phyloP scores from a whole-genome alignment of 2,888 invertebrate species.

The Drosophila suboccidentalis region DNA sequence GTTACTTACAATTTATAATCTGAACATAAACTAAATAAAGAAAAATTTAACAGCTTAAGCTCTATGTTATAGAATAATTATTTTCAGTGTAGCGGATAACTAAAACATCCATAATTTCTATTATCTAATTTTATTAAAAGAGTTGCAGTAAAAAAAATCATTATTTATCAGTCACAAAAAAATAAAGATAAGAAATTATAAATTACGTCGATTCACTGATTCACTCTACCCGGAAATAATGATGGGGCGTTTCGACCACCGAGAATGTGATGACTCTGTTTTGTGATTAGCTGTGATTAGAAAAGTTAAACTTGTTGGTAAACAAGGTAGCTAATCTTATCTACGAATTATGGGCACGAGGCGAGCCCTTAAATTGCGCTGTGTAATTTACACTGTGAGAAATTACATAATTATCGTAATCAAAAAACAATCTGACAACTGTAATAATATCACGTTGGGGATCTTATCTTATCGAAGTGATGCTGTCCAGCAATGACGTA shows the following conservation, averaged over 20 bases:
- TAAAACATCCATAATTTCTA: no score
- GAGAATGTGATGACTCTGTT: slow-evolving; percentile 6
- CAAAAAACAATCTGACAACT: slow-evolving; percentile 14
- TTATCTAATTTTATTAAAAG: no score
- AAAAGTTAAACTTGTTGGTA: slow-evolving; percentile 1
- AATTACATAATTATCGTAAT: not conserved
- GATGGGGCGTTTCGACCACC: slow-evolving; percentile 2
- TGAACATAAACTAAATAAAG: no score
- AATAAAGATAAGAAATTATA: slow-evolving; percentile 10
- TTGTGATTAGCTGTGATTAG: slow-evolving; percentile 19
- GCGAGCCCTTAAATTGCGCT: slow-evolving; percentile 19
- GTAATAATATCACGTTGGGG: slow-evolving; percentile 4
- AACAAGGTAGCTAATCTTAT: slow-evolving; percentile 14
- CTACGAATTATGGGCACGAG: slow-evolving; percentile 4
- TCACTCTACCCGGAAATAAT: slow-evolving; percentile 19
- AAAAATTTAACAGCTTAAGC: no score
- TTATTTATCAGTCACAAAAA: not conserved
- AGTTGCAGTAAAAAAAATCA: not conserved
- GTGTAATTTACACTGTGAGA: slow-evolving; percentile 10
- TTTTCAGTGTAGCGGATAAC: no score
- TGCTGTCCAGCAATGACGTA: slow-evolving; percentile 50
- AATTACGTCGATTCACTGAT: slow-evolving; percentile 6
- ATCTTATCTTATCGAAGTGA: slow-evolving; percentile 31
- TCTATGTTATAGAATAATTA: no score
- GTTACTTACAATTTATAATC: no score